Conservation (phyloP, 2,888 invertebrate genomes). For the Lycaena phlaeas region DNA sequence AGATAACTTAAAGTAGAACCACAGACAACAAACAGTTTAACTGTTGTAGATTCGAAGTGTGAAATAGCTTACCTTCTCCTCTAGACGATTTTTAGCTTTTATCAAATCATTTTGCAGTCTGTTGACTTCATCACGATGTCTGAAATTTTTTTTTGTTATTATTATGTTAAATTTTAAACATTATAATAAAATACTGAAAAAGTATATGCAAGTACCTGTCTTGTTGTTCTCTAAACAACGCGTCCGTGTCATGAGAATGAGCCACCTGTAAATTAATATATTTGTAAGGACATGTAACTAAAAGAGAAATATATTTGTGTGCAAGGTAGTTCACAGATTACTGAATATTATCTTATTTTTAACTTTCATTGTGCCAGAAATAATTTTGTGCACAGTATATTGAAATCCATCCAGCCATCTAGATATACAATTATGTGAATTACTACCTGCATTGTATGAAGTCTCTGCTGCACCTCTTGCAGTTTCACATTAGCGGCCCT, state of each 20-base stretch:
- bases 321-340: too few species aligned
- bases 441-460: constrained; percentile 57
- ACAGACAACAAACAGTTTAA: background rate
- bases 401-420: too few species aligned
- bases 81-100: constrained; percentile 62
- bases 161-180: too few species aligned
- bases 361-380: too few species aligned
- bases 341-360: too few species aligned
- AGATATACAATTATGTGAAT: too few species aligned
- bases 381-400: too few species aligned
- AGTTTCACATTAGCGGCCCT: constrained; percentile 50
- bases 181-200: too few species aligned
- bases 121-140: constrained; percentile 66
- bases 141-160: too few species aligned
- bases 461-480: constrained; percentile 56
- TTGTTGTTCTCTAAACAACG: constrained; percentile 62
- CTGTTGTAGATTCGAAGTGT: background rate
- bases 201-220: too few species aligned
- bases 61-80: constrained; percentile 51
- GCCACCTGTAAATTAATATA: constrained; percentile 57
- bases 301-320: too few species aligned
- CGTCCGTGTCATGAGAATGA: constrained; percentile 59
- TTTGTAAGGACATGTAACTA: too few species aligned
- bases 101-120: constrained; percentile 68
- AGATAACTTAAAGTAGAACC: background rate